These are phyloP conservation scores for Parthenolecanium corni DNA, from an alignment of 2,888 invertebrate genomes.

Conservation along the genomic window DNA sequence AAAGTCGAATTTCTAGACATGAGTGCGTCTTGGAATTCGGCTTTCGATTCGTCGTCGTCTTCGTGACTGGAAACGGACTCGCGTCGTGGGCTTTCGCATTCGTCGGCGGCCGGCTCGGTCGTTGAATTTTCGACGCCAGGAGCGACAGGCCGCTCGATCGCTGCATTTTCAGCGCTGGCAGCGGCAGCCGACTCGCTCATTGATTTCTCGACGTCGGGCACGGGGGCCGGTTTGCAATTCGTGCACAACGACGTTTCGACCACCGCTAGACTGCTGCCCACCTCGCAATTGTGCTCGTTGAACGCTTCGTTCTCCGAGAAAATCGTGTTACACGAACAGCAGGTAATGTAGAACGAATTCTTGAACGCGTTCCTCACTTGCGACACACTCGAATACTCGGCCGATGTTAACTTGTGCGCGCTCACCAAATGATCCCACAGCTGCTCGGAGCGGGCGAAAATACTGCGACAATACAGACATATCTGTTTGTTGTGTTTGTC, in stretches of 20 bases:
- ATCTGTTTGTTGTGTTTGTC: conserved; percentile 70
- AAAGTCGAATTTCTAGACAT: no score
- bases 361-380: conserved; percentile 35
- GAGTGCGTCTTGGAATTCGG: no score
- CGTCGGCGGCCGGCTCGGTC: neutral
- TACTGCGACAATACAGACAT: conserved; percentile 70
- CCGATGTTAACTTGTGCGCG: conserved; percentile 65
- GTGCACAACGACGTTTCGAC: neutral
- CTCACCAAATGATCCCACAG: conserved; percentile 63
- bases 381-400: conserved; percentile 52
- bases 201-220: no score
- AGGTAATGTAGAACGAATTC: conserved; percentile 22
- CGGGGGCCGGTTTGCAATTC: neutral
- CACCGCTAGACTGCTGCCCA: neutral
- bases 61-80: no score
- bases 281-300: conserved; percentile 8
- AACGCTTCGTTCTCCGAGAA: conserved; percentile 21
- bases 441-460: conserved; percentile 69
- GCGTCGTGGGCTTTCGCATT: neutral
- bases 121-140: no score
- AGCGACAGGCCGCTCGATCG: no score
- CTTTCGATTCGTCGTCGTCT: no score
- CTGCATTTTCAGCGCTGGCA: neutral
- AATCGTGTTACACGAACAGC: conserved; percentile 15
- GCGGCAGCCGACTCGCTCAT: neutral